Conservation (phyloP, 1,140 invertebrate species). For the Sarcophaga peregrina region DNA sequence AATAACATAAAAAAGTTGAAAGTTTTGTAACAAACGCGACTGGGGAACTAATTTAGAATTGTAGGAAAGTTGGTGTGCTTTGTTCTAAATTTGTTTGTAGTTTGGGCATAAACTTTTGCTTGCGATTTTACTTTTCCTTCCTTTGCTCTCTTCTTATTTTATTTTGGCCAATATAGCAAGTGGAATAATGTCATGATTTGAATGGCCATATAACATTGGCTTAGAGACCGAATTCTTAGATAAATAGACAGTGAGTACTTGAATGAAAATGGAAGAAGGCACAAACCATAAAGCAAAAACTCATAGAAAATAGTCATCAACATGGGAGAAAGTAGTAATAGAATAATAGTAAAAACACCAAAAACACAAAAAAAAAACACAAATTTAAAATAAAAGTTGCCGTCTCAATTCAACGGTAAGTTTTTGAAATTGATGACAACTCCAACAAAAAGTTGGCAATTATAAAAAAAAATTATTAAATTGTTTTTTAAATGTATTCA, state of each 20-base stretch:
- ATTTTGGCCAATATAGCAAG: neutral
- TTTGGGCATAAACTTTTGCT: conserved; percentile 3
- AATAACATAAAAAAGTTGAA: conserved; percentile 2
- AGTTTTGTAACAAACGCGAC: conserved; percentile 8
- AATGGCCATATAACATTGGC: conserved; percentile 17
- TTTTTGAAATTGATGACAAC: neutral
- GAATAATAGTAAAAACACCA: neutral
- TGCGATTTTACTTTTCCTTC: neutral
- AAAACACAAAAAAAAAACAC: too few relatives aligned
- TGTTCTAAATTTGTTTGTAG: neutral
- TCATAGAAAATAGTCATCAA: neutral
- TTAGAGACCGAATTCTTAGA: conserved; percentile 17
- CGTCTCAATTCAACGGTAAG: neutral
- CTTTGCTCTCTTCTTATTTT: neutral
- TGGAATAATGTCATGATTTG: conserved; percentile 3
- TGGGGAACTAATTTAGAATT: conserved; percentile 21
- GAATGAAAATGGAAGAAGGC: neutral
- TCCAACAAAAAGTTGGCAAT: too few relatives aligned
- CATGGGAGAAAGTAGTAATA: neutral
- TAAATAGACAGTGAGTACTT: neutral
- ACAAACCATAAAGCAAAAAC: neutral
- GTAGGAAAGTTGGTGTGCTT: neutral
- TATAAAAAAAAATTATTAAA: too few relatives aligned
- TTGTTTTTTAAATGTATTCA: too few relatives aligned
- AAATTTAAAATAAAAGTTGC: too few relatives aligned